Base-by-base conservation (phyloP, 2,888 invertebrate genomes). In the Dynastes grantii region DNA sequence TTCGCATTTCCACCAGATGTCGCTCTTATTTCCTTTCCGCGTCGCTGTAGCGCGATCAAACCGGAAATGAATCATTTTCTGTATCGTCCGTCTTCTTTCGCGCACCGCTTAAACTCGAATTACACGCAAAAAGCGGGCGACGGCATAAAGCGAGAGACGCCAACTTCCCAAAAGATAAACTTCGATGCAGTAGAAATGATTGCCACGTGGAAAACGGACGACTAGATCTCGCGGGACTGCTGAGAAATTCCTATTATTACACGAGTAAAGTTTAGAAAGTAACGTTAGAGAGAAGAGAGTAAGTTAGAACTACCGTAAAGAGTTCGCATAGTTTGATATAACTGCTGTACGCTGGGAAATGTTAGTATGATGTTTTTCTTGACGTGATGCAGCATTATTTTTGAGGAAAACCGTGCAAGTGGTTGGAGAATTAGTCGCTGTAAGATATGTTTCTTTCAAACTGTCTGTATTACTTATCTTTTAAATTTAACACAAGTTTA, bases 11-110 rank as follows among this genome's bases (percentile, higher is more conserved):
- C 22, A 63, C 27, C 63, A 63, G 63, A 63, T 63, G 63, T 32
- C 63, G 29, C 63, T 4, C 11, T 29, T 29, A 32, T 63, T 63
- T 63, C 63, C 63, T 32, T 32, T 63, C 29, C 63, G 63, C 61
- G 27, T 61, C 22, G 61, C 27, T 29, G 11, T 29, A 29, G 13
- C 63, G 32, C 63, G 29, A 63, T 63, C 32, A 63, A 63, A 63
- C 63, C 51, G 68, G 68, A 68, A 68, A 68, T 68, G 68, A 68
- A 51, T 68, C 68, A 51, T 68, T 51, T 68, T 68, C 68, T 68
- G 51, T 51, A 29, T 68, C 68, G 68, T 51, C 29, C 68, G 49
- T 22, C 51, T 27, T 51, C 49, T 11, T 9, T 51, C 49, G 29
- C 27, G 51, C 55, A 16, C 51, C 68, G 40, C 13, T 51, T 51